phyloP scores from a whole-genome alignment of 1,140 invertebrate species.

The Drosophila carrolli region DNA sequence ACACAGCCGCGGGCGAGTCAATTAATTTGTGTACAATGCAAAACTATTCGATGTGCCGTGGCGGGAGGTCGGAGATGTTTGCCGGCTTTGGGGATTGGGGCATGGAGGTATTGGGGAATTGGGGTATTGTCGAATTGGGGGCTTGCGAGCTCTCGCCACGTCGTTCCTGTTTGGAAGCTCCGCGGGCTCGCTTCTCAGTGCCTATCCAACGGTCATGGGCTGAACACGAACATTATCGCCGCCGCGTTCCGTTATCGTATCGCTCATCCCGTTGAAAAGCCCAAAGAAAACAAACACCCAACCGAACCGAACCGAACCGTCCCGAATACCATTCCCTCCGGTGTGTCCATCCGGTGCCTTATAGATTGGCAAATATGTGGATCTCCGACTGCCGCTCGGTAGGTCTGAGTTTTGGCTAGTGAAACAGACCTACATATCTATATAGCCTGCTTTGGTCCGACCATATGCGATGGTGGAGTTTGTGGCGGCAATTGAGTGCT shows the following conservation, averaged over 20 bases:
- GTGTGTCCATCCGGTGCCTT: too few species aligned
- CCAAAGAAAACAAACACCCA: neutral
- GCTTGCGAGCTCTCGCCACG: conserved; percentile 5
- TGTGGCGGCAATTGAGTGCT: neutral
- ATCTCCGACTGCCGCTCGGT: conserved; percentile 70
- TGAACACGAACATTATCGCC: conserved; percentile 52
- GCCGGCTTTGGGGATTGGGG: neutral
- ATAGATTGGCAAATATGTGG: conserved; percentile 42
- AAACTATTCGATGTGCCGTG: conserved; percentile 60
- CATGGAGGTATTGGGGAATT: neutral
- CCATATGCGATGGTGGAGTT: neutral
- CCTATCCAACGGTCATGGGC: conserved; percentile 69
- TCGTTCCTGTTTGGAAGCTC: conserved; percentile 35
- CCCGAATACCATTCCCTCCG: neutral
- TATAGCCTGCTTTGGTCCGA: neutral
- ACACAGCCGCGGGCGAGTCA: conserved; percentile 42
- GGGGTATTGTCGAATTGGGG: neutral
- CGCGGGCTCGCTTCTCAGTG: conserved; percentile 44
- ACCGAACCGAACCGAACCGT: neutral
- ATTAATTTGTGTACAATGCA: conserved; percentile 78
- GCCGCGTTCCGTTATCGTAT: conserved; percentile 48
- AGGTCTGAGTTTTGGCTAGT: conserved; percentile 18
- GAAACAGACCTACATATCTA: neutral
- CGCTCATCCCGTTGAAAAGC: conserved; percentile 11
- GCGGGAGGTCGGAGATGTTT: neutral